These are phyloP conservation scores for Peucedramus taeniatus DNA, from an alignment of 2,113 vertebrate species.

Conservation along the genomic window DNA sequence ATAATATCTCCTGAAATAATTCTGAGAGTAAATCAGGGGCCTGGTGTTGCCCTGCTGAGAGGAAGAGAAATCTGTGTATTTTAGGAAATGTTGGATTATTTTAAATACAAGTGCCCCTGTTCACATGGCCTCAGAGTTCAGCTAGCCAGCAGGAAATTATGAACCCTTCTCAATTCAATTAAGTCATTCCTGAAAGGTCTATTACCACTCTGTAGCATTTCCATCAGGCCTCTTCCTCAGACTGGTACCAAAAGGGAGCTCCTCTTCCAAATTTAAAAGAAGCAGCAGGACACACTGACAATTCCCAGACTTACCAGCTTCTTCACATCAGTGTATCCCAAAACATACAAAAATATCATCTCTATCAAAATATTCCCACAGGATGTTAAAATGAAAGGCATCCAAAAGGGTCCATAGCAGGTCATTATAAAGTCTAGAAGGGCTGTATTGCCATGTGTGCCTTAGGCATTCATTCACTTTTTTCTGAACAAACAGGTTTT, in stretches of 20 bases:
- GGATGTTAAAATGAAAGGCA: background rate
- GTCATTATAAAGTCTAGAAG: background rate
- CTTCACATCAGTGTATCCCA: background rate
- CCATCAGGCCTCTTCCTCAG: background rate
- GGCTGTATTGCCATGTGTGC: background rate
- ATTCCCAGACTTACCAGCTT: background rate
- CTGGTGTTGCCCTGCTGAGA: slow-evolving; percentile 37
- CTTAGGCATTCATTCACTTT: background rate
- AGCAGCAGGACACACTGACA: background rate
- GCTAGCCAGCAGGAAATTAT: slow-evolving; percentile 2
- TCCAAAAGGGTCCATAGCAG: background rate
- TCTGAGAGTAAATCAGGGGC: background rate
- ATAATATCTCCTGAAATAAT: slow-evolving; percentile 29
- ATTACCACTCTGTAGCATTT: background rate
- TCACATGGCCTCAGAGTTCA: slow-evolving; percentile 61
- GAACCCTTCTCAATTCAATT: background rate
- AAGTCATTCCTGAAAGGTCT: background rate
- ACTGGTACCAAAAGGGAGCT: background rate
- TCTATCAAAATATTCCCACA: background rate
- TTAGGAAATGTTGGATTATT: slow-evolving; percentile 12
- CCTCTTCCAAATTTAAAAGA: background rate
- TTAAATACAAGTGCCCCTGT: background rate
- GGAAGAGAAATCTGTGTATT: slow-evolving; percentile 27
- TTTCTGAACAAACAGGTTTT: background rate
- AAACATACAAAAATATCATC: background rate